Evolutionary conservation across 2,797 vertebrate species (phyloP).

Genomic region (Molossus molossus): DNA sequence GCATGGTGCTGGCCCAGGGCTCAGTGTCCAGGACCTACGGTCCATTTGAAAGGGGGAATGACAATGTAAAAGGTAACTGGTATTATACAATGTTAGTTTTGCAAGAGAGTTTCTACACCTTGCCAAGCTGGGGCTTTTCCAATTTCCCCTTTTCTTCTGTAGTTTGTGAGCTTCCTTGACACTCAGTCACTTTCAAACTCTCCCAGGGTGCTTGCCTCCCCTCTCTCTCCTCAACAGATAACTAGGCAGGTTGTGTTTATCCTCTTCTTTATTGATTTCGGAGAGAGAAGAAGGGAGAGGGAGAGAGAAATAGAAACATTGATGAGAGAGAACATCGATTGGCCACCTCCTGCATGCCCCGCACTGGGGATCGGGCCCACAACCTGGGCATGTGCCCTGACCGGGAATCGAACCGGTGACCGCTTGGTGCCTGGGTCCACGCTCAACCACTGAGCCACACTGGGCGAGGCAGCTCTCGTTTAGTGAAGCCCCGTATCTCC

Average conservation of each 20-base stretch:
- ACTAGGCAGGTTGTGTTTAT: background rate
- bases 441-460: no score
- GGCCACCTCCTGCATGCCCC: no score
- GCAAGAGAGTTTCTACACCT: background rate
- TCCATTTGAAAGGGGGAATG: background rate
- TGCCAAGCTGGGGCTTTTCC: background rate
- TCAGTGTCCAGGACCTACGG: background rate
- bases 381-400: no score
- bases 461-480: background rate
- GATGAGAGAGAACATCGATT: no score
- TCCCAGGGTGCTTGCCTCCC: background rate
- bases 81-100: background rate
- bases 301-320: no score
- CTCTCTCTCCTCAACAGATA: background rate
- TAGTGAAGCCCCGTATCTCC: background rate
- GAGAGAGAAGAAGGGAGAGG: no score
- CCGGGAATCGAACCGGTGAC: no score
- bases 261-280: background rate
- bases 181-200: background rate
- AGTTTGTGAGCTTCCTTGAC: background rate
- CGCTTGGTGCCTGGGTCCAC: no score
- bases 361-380: no score
- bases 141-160: background rate
- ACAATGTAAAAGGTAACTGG: background rate
- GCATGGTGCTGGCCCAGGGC: background rate